phyloP scores from a whole-genome alignment of 2,113 vertebrate species.

The Urocynchramus pylzowi region DNA sequence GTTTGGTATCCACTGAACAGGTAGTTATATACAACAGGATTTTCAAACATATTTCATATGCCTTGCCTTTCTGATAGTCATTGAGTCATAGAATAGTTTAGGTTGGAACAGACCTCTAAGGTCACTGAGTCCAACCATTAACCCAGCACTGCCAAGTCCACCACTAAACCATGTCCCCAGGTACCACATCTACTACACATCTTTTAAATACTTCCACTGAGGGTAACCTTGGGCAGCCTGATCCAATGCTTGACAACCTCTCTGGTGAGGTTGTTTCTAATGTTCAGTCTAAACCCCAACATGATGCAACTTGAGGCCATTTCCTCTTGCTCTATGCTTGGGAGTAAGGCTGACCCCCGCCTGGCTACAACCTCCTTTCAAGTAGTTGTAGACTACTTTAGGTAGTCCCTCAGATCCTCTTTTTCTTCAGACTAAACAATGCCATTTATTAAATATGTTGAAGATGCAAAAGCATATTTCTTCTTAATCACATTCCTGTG shows the following conservation, averaged over 20 bases:
- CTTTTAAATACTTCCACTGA: not conserved
- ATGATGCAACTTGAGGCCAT: not conserved
- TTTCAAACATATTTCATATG: not conserved
- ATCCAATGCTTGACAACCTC: not conserved
- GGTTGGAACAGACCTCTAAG: not conserved
- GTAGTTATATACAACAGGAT: not conserved
- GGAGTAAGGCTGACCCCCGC: not conserved
- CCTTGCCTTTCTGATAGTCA: not conserved
- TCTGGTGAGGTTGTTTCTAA: not conserved
- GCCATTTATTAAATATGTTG: not conserved
- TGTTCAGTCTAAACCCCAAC: rapidly evolving
- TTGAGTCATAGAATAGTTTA: not conserved
- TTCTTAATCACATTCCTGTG: not conserved
- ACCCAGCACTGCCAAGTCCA: not conserved
- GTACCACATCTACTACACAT: not conserved
- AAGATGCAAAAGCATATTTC: not conserved
- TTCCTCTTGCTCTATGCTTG: not conserved
- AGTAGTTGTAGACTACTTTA: not conserved
- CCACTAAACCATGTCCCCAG: not conserved
- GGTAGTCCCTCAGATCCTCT: not conserved
- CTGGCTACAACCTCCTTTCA: not conserved
- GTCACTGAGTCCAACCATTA: not conserved
- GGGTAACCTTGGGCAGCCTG: not conserved
- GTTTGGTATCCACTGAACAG: not conserved
- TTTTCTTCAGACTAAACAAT: not conserved